Base-by-base conservation (phyloP, 1,140 invertebrate species). In the Zaprionus capensis region DNA sequence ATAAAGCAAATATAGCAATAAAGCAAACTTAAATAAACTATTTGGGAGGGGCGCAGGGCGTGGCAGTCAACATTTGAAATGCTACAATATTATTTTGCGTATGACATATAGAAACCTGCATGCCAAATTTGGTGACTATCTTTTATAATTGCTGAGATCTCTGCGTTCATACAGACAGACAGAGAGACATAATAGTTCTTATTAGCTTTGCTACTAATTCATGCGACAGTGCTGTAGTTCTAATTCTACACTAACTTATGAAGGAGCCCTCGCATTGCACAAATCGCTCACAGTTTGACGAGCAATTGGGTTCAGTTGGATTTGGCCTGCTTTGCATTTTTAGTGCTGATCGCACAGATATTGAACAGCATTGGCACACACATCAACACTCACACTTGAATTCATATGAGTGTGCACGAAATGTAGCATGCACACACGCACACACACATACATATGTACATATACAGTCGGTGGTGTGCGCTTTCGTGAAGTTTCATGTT, bases 341-440 rank as follows among this genome's bases (percentile, higher is more conserved):
- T 83, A 79, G 69, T 87, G 84, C 85, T 79, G 84, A 87, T 87
- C 85, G 81, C 66, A 67, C 84, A 81, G 85, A 87, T 87, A 84
- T 88, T 75, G 84, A 87, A 88, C 84, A 84, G 75, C 81, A 78
- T 83, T 76, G 82, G 70, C 75, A 83, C 70, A 81, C 49, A 71
- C 68, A 67, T 26, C 56, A 57, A 7, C 26, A 28, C 26, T 7
- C 20, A 55, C 34, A 58, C 6, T 49, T 20, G 31, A 11, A 49
- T 44, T 14, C 58, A 41, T 46, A 5, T 63, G 20, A 58, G 24
- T 63, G 38, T 59, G 22, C n/a, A 44, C 36, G 20, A 41, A 41
- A 41, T 59, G 14, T 59, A 82, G 68, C 65, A 84, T 83, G 68
- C 69, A 81, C 38, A 71, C 64, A 70, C 53, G 55, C 20, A 71